Evolutionary conservation across 2,888 invertebrate genomes (phyloP).

Genomic region (Galerucella calmariensis): DNA sequence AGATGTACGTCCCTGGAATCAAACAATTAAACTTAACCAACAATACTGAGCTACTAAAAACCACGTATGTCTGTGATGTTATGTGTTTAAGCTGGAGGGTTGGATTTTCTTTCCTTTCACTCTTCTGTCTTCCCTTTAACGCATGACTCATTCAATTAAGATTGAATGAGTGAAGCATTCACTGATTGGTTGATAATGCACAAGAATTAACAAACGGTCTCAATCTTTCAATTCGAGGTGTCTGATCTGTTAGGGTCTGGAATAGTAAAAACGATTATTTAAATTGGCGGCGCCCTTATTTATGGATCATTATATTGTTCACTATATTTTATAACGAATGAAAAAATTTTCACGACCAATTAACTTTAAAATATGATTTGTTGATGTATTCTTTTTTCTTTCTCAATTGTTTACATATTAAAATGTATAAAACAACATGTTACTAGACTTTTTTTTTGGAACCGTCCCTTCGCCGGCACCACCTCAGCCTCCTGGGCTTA

Average conservation of each 20-base stretch:
- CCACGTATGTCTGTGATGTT: slow-evolving; percentile 23
- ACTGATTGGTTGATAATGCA: slow-evolving; percentile 57
- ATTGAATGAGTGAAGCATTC: slow-evolving; percentile 50
- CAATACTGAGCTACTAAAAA: slow-evolving; percentile 5
- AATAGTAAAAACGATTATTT: slow-evolving; percentile 5
- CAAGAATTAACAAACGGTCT: slow-evolving; percentile 48
- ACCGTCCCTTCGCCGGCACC: no score
- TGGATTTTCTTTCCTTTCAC: slow-evolving; percentile 11
- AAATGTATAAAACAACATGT: no score
- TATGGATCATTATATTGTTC: neutral
- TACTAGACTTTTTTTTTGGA: no score
- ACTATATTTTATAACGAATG: neutral
- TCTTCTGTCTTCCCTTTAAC: slow-evolving; percentile 26
- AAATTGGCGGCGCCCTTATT: neutral
- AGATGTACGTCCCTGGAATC: neutral
- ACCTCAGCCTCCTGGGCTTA: no score
- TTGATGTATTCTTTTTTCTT: no score
- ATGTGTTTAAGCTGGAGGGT: slow-evolving; percentile 17
- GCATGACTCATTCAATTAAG: slow-evolving; percentile 58
- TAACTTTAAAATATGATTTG: no score
- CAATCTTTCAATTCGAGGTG: slow-evolving; percentile 48
- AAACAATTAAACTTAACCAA: neutral
- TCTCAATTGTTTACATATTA: no score
- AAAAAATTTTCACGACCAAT: no score
- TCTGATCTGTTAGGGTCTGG: slow-evolving; percentile 12